Evolutionary conservation across 2,797 vertebrate species (phyloP).

Genomic region (Pseudotriccus pelzelni): DNA sequence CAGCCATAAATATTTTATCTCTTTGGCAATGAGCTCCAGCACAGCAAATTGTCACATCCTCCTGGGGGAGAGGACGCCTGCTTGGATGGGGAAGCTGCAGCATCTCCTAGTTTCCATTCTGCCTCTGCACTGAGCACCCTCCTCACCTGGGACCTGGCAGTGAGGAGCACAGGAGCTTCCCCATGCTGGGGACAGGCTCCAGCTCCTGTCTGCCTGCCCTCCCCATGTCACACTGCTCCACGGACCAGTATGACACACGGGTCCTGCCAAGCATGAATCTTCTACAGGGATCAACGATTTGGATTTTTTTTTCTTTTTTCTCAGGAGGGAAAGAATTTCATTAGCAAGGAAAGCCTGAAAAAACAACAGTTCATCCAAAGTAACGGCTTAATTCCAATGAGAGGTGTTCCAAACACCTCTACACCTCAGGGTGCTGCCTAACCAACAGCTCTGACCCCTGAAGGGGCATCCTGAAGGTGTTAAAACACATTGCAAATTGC

Average conservation of each 20-base stretch:
- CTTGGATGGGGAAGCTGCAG: accelerated
- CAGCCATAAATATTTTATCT: conserved; percentile 53
- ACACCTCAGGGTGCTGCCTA: neutral
- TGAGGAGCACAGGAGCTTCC: accelerated
- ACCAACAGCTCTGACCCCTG: neutral
- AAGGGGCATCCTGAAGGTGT: accelerated
- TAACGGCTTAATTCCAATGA: neutral
- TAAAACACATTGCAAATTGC: neutral
- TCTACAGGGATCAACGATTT: neutral
- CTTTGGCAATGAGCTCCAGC: conserved; percentile 9
- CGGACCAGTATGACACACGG: accelerated
- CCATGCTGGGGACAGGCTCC: accelerated
- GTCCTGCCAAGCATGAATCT: accelerated
- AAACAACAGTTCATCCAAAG: neutral
- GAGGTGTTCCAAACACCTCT: neutral
- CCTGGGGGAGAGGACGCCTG: neutral
- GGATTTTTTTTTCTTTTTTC: neutral
- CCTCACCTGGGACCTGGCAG: neutral
- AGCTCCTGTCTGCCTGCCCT: neutral
- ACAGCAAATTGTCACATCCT: conserved; percentile 4
- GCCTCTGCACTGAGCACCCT: accelerated
- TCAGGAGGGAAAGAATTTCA: neutral
- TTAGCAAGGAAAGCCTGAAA: neutral
- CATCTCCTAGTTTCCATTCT: accelerated
- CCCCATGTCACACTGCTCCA: accelerated